These are phyloP conservation scores for Pipistrellus pipistrellus DNA, from an alignment of 2,797 vertebrate genomes.

Conservation along the genomic window DNA sequence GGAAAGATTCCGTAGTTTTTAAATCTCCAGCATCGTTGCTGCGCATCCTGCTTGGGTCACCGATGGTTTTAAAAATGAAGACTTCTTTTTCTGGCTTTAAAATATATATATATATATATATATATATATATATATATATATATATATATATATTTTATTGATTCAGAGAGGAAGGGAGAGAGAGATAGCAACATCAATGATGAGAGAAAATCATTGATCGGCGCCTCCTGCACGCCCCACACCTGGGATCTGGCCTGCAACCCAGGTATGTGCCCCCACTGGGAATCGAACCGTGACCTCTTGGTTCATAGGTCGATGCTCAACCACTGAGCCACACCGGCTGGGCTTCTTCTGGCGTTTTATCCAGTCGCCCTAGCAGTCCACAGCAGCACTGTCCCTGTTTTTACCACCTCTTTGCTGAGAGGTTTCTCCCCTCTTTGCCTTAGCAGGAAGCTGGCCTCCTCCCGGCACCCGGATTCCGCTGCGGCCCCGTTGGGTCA, in stretches of 20 bases:
- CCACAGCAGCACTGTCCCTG: background rate
- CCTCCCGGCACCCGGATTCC: background rate
- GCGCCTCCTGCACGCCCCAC: too few relatives aligned
- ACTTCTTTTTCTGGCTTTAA: background rate
- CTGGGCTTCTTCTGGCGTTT: background rate
- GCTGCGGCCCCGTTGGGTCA: background rate
- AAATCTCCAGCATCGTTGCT: background rate
- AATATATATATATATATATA: too few relatives aligned
- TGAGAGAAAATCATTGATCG: too few relatives aligned
- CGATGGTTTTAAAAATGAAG: conserved; percentile 43
- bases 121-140: too few relatives aligned
- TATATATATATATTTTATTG: too few relatives aligned
- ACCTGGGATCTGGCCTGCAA: too few relatives aligned
- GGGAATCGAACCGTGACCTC: too few relatives aligned
- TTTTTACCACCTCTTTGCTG: background rate
- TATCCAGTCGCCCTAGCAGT: background rate
- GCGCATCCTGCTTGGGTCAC: background rate
- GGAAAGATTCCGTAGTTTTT: conserved; percentile 13
- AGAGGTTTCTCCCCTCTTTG: background rate
- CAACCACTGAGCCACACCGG: too few relatives aligned
- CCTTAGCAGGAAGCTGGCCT: background rate
- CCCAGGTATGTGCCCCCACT: too few relatives aligned
- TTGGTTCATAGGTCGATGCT: too few relatives aligned
- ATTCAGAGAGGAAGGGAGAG: too few relatives aligned
- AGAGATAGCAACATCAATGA: too few relatives aligned